Percentiles rank a stretch among this genome's conserved stretches.
These are phyloP conservation scores for Ornithoptera priamus DNA, from an alignment of 2,888 invertebrate species.

Conservation along the genomic window DNA sequence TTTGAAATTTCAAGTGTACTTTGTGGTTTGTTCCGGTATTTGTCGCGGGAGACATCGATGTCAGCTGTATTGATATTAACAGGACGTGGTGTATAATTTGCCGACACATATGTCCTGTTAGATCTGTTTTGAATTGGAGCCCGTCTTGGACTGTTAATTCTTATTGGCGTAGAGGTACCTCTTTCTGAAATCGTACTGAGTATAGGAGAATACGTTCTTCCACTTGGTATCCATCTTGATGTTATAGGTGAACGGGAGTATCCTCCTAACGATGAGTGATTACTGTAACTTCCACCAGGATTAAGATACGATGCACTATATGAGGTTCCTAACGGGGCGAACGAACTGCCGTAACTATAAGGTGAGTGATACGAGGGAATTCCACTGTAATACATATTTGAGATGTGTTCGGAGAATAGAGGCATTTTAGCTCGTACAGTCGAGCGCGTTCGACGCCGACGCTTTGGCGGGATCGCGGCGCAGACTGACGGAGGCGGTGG, in stretches of 20 bases:
- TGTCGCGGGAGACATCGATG: constrained; percentile 89
- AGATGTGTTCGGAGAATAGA: constrained; percentile 84
- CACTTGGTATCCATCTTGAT: constrained; percentile 63
- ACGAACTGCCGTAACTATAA: constrained; percentile 70
- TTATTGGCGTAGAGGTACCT: constrained; percentile 58
- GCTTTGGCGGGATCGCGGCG: constrained; percentile 50
- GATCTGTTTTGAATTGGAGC: constrained; percentile 60
- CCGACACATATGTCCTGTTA: constrained; percentile 69
- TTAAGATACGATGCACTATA: constrained; percentile 76
- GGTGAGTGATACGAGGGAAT: constrained; percentile 73
- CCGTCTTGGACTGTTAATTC: constrained; percentile 70
- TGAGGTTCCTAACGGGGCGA: constrained; percentile 59
- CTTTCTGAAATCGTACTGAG: constrained; percentile 84
- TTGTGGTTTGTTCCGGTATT: constrained; percentile 69
- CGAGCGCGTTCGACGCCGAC: constrained; percentile 46
- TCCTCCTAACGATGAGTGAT: constrained; percentile 72
- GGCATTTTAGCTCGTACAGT: constrained; percentile 77
- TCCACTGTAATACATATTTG: constrained; percentile 79
- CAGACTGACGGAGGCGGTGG: constrained; percentile 51
- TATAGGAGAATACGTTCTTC: constrained; percentile 84
- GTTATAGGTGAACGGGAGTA: constrained; percentile 77
- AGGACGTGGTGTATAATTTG: constrained; percentile 79
- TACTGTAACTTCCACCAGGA: constrained; percentile 71
- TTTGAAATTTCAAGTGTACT: constrained; percentile 36
- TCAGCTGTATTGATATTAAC: constrained; percentile 90